These are phyloP conservation scores for Sardinella longiceps DNA, from an alignment of 2,797 vertebrate species.

Conservation along the genomic window DNA sequence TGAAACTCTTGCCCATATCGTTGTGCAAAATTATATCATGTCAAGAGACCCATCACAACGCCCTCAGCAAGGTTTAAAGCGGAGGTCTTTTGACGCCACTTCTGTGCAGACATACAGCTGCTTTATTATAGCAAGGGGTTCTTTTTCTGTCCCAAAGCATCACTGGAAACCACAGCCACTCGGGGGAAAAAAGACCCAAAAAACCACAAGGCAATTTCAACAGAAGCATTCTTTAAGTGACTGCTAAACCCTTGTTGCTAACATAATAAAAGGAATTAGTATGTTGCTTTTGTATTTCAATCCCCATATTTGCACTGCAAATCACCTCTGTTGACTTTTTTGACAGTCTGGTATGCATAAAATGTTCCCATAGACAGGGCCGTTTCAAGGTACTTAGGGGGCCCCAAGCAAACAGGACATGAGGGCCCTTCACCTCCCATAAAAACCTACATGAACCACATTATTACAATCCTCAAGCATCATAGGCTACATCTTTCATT, in stretches of 20 bases:
- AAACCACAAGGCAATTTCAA: not conserved
- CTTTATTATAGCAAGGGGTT: not conserved
- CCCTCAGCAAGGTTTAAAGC: too few relatives aligned
- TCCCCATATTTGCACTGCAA: not conserved
- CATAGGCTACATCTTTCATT: too few relatives aligned
- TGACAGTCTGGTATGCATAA: not conserved
- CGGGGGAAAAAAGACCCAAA: not conserved
- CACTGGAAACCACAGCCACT: not conserved
- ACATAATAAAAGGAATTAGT: not conserved
- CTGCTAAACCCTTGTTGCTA: not conserved
- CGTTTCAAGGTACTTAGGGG: too few relatives aligned
- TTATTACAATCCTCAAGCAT: too few relatives aligned
- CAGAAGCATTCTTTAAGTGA: not conserved
- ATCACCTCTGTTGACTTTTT: not conserved
- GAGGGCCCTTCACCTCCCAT: too few relatives aligned
- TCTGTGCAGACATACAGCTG: not conserved
- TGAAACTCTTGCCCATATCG: not conserved
- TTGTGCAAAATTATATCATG: not conserved
- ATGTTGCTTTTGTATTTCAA: constrained; percentile 1
- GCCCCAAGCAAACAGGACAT: too few relatives aligned
- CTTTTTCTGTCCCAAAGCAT: not conserved
- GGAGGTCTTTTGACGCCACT: too few relatives aligned
- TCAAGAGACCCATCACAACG: too few relatives aligned
- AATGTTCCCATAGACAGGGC: too few relatives aligned
- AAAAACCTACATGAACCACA: too few relatives aligned